phyloP scores from a whole-genome alignment of 1,140 invertebrate species.

The Drosophila erecta region DNA sequence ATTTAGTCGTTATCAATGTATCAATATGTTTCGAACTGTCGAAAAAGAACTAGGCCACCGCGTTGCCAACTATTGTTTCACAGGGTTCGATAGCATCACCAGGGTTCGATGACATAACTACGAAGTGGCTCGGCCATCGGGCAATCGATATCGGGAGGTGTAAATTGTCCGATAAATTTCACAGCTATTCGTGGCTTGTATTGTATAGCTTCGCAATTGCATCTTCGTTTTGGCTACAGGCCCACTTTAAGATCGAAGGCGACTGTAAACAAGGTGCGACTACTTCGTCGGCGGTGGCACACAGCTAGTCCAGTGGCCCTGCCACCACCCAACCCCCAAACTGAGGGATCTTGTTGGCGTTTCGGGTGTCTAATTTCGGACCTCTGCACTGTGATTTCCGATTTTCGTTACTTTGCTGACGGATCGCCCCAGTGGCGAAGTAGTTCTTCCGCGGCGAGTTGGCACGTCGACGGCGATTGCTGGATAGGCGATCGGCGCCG shows the following conservation, averaged over 20 bases:
- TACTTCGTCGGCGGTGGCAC: neutral
- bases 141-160: neutral
- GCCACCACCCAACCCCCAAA: neutral
- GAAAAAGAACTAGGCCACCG: no score
- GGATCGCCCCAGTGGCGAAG: neutral
- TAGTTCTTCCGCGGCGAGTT: neutral
- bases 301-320: neutral
- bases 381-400: neutral
- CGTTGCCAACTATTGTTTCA: no score
- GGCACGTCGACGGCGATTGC: neutral
- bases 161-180: neutral
- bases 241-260: neutral
- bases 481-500: no score
- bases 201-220: constrained; percentile 4
- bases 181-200: constrained; percentile 1
- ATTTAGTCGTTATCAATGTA: no score
- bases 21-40: no score
- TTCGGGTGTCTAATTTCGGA: constrained; percentile 9
- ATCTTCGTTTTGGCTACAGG: neutral
- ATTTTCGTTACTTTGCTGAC: neutral
- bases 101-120: no score
- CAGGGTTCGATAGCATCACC: no score
- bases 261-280: neutral
- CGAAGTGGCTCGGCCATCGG: no score
- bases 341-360: neutral